Conservation (phyloP, 1,140 invertebrate species). For the Lamellibrachia luymesi region DNA sequence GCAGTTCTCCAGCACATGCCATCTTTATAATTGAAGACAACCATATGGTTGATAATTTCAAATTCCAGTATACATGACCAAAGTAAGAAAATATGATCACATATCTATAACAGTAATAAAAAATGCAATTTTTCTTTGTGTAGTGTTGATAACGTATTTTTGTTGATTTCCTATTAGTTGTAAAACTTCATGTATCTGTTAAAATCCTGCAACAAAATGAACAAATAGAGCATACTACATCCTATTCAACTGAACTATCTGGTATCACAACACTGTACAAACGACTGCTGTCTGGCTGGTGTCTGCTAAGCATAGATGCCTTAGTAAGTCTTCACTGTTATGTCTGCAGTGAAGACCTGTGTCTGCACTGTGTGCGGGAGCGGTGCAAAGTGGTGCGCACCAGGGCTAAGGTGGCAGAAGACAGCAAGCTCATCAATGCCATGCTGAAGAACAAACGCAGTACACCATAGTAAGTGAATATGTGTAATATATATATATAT, state of each 20-base stretch:
- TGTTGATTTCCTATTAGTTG: not conserved
- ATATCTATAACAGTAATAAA: no score
- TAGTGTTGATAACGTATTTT: not conserved
- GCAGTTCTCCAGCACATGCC: not conserved
- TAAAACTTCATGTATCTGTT: no score
- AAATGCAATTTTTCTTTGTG: not conserved
- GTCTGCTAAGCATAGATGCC: no score
- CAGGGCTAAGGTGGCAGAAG: slow-evolving; percentile 47
- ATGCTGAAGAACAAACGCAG: slow-evolving; percentile 43
- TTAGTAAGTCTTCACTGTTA: not conserved
- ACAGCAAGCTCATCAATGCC: slow-evolving; percentile 49
- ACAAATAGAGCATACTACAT: not conserved
- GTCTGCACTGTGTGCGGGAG: slow-evolving; percentile 60
- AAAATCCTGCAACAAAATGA: no score
- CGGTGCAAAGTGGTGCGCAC: slow-evolving; percentile 56
- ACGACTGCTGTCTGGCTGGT: not conserved
- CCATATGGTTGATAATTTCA: not conserved
- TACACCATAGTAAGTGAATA: not conserved
- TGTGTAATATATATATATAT: not conserved
- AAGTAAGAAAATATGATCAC: not conserved
- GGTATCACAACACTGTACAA: not conserved
- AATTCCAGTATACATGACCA: not conserved
- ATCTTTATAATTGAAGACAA: not conserved
- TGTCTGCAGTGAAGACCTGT: slow-evolving; percentile 38
- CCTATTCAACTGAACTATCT: not conserved